Conservation (phyloP, 2,888 invertebrate genomes). For the Cephus sareptanus region DNA sequence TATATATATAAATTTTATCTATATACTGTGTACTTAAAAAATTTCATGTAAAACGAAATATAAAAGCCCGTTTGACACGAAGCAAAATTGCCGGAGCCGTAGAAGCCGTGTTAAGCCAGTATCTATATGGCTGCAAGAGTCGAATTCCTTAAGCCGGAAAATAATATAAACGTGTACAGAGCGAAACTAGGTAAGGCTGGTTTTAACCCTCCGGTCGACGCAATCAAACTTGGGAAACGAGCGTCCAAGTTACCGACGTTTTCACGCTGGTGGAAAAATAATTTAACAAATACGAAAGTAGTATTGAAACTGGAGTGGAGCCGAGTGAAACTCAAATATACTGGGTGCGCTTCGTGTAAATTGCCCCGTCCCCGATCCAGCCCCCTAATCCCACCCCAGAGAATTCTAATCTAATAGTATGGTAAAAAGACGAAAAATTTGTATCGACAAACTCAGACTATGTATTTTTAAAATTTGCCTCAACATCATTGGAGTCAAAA, state of each 20-base stretch:
- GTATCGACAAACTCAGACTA: not conserved
- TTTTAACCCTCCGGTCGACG: not conserved
- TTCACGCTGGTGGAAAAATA: not conserved
- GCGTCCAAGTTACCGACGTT: not conserved
- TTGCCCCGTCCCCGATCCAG: not conserved
- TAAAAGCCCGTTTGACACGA: not conserved
- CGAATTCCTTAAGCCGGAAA: not conserved
- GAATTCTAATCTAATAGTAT: not conserved
- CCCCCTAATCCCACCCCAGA: not conserved
- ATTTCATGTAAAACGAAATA: too few species aligned
- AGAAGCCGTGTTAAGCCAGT: not conserved
- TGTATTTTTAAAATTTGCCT: not conserved
- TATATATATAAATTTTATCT: too few species aligned
- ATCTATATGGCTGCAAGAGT: not conserved
- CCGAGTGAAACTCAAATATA: not conserved
- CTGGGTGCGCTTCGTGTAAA: not conserved
- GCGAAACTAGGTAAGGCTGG: not conserved
- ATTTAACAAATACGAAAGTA: not conserved
- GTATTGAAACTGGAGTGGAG: not conserved
- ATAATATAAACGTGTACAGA: not conserved
- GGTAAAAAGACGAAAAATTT: not conserved
- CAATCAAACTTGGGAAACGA: not conserved
- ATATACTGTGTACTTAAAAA: too few species aligned
- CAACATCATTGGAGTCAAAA: not conserved
- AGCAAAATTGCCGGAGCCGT: not conserved